A percentile compares a stretch with the other conserved stretches of the same genome.
Evolutionary conservation across 1,140 invertebrate genomes (phyloP).

Genomic region (Drosophila bocqueti): DNA sequence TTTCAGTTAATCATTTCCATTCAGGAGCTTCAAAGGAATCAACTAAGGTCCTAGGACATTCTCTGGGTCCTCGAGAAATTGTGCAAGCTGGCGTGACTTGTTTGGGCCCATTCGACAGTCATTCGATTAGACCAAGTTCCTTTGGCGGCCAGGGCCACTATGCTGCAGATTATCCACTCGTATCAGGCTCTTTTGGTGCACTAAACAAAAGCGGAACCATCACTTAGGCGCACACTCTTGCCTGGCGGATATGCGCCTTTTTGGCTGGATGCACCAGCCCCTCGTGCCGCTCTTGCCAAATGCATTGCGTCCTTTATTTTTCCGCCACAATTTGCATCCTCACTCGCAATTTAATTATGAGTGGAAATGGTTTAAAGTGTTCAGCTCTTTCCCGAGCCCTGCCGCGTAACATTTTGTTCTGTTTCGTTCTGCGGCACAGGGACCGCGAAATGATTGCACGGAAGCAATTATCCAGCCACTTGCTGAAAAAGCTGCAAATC

Average conservation of each 20-base stretch:
- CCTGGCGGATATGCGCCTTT: slow-evolving; percentile 32
- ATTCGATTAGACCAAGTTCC: slow-evolving; percentile 36
- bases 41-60: not conserved
- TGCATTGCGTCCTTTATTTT: slow-evolving; percentile 34
- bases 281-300: slow-evolving; percentile 12
- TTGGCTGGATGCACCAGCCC: slow-evolving; percentile 22
- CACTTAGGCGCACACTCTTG: slow-evolving; percentile 31
- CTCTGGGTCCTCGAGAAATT: not conserved
- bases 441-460: slow-evolving; percentile 14
- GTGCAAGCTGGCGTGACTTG: slow-evolving; percentile 24
- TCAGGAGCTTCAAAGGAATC: slow-evolving; percentile 31
- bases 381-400: not conserved
- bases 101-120: slow-evolving; percentile 47
- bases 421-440: slow-evolving; percentile 6
- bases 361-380: slow-evolving; percentile 44
- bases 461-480: slow-evolving; percentile 63
- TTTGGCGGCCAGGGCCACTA: slow-evolving; percentile 14
- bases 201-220: slow-evolving; percentile 39
- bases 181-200: slow-evolving; percentile 8
- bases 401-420: not conserved
- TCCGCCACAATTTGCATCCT: slow-evolving; percentile 32
- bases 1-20: slow-evolving; percentile 8
- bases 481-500: slow-evolving; percentile 43
- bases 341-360: slow-evolving; percentile 62
- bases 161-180: slow-evolving; percentile 29